Evolutionary conservation across 2,888 invertebrate genomes (phyloP).

Genomic region (Acholoe squamosa): DNA sequence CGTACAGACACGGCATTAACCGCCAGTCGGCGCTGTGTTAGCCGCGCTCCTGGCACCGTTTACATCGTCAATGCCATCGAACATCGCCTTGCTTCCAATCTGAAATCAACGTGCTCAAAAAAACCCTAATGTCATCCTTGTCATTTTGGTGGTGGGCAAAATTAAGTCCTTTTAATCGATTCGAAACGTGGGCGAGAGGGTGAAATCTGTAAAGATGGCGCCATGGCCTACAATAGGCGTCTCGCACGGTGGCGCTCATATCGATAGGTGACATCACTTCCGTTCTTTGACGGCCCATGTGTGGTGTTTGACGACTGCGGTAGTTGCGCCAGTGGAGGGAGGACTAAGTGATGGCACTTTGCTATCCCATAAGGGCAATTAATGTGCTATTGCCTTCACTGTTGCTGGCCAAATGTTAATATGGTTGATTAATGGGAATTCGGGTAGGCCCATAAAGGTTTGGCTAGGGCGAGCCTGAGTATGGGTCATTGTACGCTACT

Average conservation of each 20-base stretch:
- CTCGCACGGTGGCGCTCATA: background rate
- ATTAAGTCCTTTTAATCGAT: constrained; percentile 38
- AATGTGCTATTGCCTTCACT: background rate
- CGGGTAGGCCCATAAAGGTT: no score
- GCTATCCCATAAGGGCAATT: background rate
- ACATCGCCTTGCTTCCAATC: background rate
- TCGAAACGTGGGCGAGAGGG: constrained; percentile 10
- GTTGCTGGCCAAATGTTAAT: background rate
- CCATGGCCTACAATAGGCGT: background rate
- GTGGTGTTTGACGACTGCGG: background rate
- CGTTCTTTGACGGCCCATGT: background rate
- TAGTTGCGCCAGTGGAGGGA: background rate
- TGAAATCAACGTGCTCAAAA: background rate
- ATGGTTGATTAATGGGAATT: background rate
- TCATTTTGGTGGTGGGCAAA: constrained; percentile 17
- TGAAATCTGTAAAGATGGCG: background rate
- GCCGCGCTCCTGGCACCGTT: background rate
- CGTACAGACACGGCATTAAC: constrained; percentile 11
- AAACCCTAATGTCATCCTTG: constrained; percentile 31
- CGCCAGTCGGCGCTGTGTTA: background rate
- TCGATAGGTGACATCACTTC: background rate
- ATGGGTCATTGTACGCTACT: no score
- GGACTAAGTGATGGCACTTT: constrained; percentile 23
- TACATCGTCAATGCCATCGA: constrained; percentile 27
- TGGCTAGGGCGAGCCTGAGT: no score